These are phyloP conservation scores for Ricordea florida DNA, from an alignment of 92 coral and sea anemone genomes.

Conservation along the genomic window DNA sequence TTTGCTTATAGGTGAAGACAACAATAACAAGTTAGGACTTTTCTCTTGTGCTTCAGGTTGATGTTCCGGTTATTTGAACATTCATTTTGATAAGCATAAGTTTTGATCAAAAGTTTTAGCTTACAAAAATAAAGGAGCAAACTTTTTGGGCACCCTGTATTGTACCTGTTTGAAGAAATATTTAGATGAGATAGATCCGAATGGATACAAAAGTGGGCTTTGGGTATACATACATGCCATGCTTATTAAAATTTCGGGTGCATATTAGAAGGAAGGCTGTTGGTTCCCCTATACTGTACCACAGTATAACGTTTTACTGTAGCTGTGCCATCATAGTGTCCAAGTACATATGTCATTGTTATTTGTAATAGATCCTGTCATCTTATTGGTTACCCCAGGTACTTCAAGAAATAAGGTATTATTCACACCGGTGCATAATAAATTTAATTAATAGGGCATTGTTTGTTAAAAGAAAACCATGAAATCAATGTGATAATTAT, in stretches of 20 bases:
- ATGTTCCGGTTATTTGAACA: background rate
- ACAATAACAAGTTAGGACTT: background rate
- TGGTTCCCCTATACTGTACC: slow-evolving; percentile 4
- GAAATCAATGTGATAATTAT: background rate
- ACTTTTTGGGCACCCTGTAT: too few species aligned
- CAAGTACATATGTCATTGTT: background rate
- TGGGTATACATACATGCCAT: too few species aligned
- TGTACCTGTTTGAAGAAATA: background rate
- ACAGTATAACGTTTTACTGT: background rate
- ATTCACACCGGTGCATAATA: slow-evolving; percentile 3
- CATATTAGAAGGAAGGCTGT: background rate
- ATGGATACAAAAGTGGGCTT: background rate
- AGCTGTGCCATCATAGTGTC: background rate
- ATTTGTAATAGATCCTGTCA: slow-evolving; percentile 2
- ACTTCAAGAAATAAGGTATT: slow-evolving; percentile 7
- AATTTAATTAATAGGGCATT: background rate
- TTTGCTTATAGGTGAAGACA: background rate
- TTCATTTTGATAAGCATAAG: background rate
- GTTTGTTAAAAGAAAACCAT: background rate
- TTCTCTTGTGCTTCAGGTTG: background rate
- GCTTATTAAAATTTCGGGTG: background rate
- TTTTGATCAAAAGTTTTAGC: background rate
- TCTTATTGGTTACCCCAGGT: slow-evolving; percentile 14
- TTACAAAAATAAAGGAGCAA: too few species aligned
- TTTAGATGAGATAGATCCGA: background rate